Percentiles rank a stretch among this genome's conserved stretches.
Conservation (phyloP, 2,888 invertebrate genomes). For the Nezara viridula region DNA sequence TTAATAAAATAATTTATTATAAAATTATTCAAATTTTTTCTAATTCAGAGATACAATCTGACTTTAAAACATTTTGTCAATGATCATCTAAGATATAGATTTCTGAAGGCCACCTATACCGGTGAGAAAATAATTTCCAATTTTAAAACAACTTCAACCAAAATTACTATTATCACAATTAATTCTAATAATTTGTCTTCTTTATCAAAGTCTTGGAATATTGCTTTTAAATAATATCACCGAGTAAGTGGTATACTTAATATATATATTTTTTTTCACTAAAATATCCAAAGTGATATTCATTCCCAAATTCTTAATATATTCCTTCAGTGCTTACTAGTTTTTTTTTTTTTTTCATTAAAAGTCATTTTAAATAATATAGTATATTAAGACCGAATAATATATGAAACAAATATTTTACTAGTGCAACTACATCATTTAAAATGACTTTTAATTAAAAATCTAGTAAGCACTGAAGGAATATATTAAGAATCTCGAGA, state of each 20-base stretch:
- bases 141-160: constrained; percentile 90
- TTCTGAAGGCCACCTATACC: constrained; percentile 76
- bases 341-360: constrained; percentile 84
- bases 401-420: no score
- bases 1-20: no score
- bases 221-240: constrained; percentile 90
- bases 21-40: no score
- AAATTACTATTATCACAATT: constrained; percentile 91
- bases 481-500: constrained; percentile 92
- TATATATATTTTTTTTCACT: constrained; percentile 79
- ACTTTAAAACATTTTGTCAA: no score
- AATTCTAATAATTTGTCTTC: constrained; percentile 84
- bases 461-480: constrained; percentile 88
- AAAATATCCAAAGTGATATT: constrained; percentile 95
- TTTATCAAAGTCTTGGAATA: constrained; percentile 85
- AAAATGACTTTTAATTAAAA: constrained; percentile 71
- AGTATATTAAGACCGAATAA: no score
- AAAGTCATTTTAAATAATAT: constrained; percentile 20
- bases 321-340: constrained; percentile 89
- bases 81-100: constrained; percentile 71
- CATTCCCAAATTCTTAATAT: constrained; percentile 92
- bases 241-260: constrained; percentile 91
- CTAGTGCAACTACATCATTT: not conserved
- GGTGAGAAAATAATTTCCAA: constrained; percentile 80
- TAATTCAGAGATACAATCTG: no score